Evolutionary conservation across 1,140 invertebrate species (phyloP), one percentile per base, ranked within the genome.

Genomic region (Drosophila biarmipes): DNA sequence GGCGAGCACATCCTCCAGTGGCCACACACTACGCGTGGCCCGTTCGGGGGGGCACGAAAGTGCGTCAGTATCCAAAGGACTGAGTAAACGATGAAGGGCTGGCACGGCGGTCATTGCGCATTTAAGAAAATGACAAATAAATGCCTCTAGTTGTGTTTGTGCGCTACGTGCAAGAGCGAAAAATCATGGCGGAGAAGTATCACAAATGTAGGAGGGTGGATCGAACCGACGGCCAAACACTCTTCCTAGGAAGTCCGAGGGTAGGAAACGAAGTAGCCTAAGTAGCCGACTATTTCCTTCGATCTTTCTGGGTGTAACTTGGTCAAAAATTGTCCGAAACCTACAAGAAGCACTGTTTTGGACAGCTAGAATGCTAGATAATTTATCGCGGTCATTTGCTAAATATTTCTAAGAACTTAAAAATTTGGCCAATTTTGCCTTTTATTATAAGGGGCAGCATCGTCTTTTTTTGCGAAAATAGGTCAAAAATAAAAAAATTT

Each of bases 121-220:
- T 51, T 86, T 85, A 77, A 69, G 54, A 46, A 85, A 58, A 59
- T 68, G 56, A 62, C 57, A 87, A 85, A 85, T 78, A 87, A 54
- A 43, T 64, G 49, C 37, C 21, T 31, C 48, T 54, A 73, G 56
- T 75, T 71, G 64, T 49, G 19, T 48, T 53, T 59, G 48, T 61
- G 48, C 29, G 71, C 40, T 66, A 73, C 72, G 72, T 74, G 72
- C 73, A 55, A 58, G 27, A 43, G 15, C 27, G 38, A 35, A 49
- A 52, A 61, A 54, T 14, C 21, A 54, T 45, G 34, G 1, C 40
- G 42, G 19, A 46, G n/a, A 37, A 57, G 51, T 42, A 40, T 34
- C 53, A 53, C 46, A 54, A 57, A 61, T 40, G 4, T 38, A 15
- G 4, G 15, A 3, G 21, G 0, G 10, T 4, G 6, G 2, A 0